These are phyloP conservation scores for Stylophora pistillata DNA, from an alignment of 64 coral and sea anemone genomes.

Conservation along the genomic window DNA sequence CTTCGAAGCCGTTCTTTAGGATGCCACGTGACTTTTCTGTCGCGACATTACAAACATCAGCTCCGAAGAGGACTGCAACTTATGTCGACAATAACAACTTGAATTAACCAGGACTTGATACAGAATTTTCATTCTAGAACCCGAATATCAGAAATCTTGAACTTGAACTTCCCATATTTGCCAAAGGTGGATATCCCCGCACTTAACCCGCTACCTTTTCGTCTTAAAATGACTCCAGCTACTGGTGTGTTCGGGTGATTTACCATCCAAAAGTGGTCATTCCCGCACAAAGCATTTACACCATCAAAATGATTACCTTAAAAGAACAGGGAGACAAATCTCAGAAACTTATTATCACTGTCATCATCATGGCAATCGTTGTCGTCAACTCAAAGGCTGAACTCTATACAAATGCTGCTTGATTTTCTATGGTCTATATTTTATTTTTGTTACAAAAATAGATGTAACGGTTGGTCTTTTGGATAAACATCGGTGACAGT, in stretches of 20 bases:
- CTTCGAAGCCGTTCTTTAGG: too few relatives aligned
- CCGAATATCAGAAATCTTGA: background rate
- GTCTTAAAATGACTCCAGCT: background rate
- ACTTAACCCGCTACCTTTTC: background rate
- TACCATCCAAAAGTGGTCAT: background rate
- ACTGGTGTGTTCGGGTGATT: background rate
- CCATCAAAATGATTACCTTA: background rate
- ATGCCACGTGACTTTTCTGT: too few relatives aligned
- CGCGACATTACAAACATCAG: too few relatives aligned
- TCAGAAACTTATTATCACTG: background rate
- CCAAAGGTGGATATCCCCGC: slow-evolving; percentile 7
- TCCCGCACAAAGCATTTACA: background rate
- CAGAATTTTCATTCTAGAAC: background rate
- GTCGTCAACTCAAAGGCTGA: too few relatives aligned
- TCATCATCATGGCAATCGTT: background rate
- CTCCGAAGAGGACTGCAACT: too few relatives aligned
- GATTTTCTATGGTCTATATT: too few relatives aligned
- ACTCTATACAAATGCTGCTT: too few relatives aligned
- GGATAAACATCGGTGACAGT: too few relatives aligned
- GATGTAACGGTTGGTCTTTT: too few relatives aligned
- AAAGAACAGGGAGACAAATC: background rate
- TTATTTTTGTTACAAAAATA: too few relatives aligned
- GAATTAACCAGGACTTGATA: background rate
- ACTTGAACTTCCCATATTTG: background rate
- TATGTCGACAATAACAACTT: background rate